A percentile compares a stretch with the other conserved stretches of the same genome.
Conservation (phyloP, 92 coral and sea anemone genomes). For the Micromussa lordhowensis region DNA sequence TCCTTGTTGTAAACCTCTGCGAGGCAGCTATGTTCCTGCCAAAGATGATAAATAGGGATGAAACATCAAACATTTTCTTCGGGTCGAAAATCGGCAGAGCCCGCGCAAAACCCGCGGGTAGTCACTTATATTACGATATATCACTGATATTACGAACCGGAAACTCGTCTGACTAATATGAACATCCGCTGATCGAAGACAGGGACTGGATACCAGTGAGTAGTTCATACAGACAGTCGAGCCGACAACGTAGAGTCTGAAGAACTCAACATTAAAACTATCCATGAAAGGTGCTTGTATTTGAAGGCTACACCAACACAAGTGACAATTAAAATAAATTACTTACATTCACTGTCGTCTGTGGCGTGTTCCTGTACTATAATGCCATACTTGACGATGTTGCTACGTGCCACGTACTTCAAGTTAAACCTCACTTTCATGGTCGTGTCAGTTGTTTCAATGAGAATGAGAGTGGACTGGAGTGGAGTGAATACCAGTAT, state of each 20-base stretch:
- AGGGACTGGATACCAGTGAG: not conserved
- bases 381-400: conserved; percentile 79
- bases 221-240: too few relatives aligned
- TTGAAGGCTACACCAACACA: too few relatives aligned
- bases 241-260: too few relatives aligned
- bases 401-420: conserved; percentile 68
- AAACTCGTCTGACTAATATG: not conserved
- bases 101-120: not conserved
- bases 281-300: too few relatives aligned
- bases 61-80: not conserved
- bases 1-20: not conserved
- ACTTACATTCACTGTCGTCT: conserved; percentile 71
- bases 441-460: conserved; percentile 63
- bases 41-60: not conserved
- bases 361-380: conserved; percentile 75
- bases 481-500: conserved; percentile 72
- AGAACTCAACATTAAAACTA: too few relatives aligned
- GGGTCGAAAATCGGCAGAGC: not conserved
- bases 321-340: not conserved
- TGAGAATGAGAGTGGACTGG: conserved; percentile 62
- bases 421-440: conserved; percentile 75
- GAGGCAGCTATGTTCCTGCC: not conserved
- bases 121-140: not conserved
- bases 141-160: not conserved
- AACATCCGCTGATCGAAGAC: not conserved